These are phyloP conservation scores for Hermodice carunculata DNA, from an alignment of 2,888 invertebrate genomes.

Conservation along the genomic window DNA sequence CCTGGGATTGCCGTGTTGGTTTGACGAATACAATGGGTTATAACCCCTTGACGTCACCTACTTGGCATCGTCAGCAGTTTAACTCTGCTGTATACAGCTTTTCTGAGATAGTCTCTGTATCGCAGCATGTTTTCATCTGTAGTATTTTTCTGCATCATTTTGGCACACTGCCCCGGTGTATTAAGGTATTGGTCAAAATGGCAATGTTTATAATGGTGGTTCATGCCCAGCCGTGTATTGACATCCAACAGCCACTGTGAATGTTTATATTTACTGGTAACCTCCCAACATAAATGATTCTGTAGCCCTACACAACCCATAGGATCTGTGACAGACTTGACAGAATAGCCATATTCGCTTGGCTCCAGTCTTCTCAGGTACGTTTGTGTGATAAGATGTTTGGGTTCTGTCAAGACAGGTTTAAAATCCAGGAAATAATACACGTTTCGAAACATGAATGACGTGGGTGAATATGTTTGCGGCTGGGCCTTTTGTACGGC, in stretches of 20 bases:
- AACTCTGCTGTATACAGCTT: too few species aligned
- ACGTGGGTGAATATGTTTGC: background rate
- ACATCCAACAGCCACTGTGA: constrained; percentile 4
- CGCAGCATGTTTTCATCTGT: constrained; percentile 15
- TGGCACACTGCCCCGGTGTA: background rate
- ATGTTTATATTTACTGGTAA: background rate
- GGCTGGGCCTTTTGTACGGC: constrained; percentile 10
- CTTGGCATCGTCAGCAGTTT: too few species aligned
- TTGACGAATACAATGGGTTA: too few species aligned
- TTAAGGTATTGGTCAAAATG: constrained; percentile 17
- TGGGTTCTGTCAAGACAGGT: too few species aligned
- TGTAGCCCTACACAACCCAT: constrained; percentile 26
- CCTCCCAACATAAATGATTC: constrained; percentile 34
- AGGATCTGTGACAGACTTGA: constrained; percentile 33
- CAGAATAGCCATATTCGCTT: constrained; percentile 20
- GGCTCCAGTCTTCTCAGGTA: constrained; percentile 4
- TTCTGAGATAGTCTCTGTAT: background rate
- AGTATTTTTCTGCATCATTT: background rate
- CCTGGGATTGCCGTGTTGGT: too few species aligned
- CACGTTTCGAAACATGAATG: constrained; percentile 25
- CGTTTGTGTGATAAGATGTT: constrained; percentile 11
- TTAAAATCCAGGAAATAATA: constrained; percentile 31
- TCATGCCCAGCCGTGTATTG: constrained; percentile 9
- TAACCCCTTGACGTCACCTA: too few species aligned
- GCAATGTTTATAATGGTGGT: constrained; percentile 29